Percentiles rank a stretch among this genome's conserved stretches.
Evolutionary conservation across 2,888 invertebrate genomes (phyloP).

Genomic region (Cyclophora punctaria): DNA sequence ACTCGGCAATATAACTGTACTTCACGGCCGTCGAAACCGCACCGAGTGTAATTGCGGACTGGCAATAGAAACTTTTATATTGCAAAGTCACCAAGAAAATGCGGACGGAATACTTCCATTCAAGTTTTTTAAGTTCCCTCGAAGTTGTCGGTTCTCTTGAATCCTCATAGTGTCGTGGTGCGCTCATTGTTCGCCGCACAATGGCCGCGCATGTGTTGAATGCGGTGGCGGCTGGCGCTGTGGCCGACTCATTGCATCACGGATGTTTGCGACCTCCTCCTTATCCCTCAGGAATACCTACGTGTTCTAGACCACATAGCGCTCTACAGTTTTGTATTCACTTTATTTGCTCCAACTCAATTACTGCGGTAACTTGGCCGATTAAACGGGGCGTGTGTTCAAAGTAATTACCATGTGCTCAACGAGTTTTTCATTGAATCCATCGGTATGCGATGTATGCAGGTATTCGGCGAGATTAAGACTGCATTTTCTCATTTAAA

Average conservation of each 20-base stretch:
- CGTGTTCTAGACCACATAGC: slow-evolving; percentile 4
- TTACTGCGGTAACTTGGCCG: slow-evolving; percentile 5
- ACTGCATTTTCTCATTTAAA: slow-evolving; percentile 11
- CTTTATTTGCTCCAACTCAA: slow-evolving; percentile 1
- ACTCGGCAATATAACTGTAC: background rate
- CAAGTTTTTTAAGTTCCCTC: slow-evolving; percentile 62
- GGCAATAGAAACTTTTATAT: slow-evolving; percentile 26
- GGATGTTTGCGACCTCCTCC: slow-evolving; percentile 10
- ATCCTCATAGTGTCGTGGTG: slow-evolving; percentile 50
- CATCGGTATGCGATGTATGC: slow-evolving; percentile 3
- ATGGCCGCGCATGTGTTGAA: slow-evolving; percentile 57
- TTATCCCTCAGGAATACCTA: slow-evolving; percentile 11
- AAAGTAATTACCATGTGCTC: slow-evolving; percentile 6
- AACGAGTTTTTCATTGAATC: slow-evolving; percentile 2
- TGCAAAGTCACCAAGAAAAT: slow-evolving; percentile 26
- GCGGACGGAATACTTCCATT: slow-evolving; percentile 56
- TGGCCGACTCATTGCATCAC: slow-evolving; percentile 40
- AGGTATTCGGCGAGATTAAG: slow-evolving; percentile 8
- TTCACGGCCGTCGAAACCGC: slow-evolving; percentile 10
- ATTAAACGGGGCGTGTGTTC: slow-evolving; percentile 7
- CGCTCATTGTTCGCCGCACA: slow-evolving; percentile 59
- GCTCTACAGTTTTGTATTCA: background rate
- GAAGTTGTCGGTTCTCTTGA: slow-evolving; percentile 52
- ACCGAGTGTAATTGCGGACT: slow-evolving; percentile 35
- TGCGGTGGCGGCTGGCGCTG: slow-evolving; percentile 28